Conservation (phyloP, 2,113 vertebrate genomes). For the Bufo bufo region DNA sequence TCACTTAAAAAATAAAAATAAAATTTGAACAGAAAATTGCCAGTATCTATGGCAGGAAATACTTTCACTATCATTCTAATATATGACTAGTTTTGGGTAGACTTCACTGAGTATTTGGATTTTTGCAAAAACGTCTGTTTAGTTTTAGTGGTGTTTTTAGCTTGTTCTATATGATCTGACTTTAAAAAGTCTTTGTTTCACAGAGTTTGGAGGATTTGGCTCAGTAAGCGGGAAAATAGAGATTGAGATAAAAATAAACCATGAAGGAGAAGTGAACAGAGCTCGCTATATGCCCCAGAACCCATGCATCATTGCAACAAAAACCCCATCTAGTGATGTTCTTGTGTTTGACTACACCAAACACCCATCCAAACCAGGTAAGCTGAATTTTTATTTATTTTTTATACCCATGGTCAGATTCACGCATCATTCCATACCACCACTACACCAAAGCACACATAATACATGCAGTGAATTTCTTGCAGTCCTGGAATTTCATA, state of each 20-base stretch:
- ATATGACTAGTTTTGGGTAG: no score
- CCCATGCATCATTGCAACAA: slow-evolving; percentile 97
- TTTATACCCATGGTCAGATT: not conserved
- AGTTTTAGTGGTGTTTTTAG: no score
- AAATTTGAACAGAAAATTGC: no score
- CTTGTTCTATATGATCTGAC: not conserved
- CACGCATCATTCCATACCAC: no score
- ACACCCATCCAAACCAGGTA: slow-evolving; percentile 97
- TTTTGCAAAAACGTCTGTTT: no score
- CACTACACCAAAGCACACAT: no score
- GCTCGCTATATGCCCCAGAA: slow-evolving; percentile 99
- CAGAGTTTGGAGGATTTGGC: slow-evolving; percentile 98
- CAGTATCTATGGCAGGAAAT: no score
- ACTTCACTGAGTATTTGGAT: no score
- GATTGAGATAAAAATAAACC: slow-evolving; percentile 99
- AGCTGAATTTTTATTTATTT: not conserved
- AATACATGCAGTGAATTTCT: no score
- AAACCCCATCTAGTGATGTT: slow-evolving; percentile 96
- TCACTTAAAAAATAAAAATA: no score
- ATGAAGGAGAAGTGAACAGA: slow-evolving; percentile 97
- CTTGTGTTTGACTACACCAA: slow-evolving; percentile 99
- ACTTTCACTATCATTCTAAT: no score
- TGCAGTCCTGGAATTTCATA: no score
- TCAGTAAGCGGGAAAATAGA: slow-evolving; percentile 98
- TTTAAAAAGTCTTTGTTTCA: not conserved